These are phyloP conservation scores for Drosophila albomicans DNA, from an alignment of 1,140 invertebrate genomes.

Conservation along the genomic window DNA sequence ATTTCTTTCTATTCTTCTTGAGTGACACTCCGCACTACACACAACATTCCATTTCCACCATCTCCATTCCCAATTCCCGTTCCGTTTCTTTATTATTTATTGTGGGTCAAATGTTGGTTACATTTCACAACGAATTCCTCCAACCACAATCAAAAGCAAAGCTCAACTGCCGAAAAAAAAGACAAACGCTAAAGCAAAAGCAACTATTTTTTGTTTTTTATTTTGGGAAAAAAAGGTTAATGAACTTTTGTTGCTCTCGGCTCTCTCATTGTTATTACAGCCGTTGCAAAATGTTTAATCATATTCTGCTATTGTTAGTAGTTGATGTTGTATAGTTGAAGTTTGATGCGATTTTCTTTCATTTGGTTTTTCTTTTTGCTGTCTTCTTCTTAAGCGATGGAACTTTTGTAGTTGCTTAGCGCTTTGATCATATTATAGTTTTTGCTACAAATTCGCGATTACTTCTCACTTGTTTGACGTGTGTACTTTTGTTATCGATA, in stretches of 20 bases:
- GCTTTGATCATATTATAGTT: not conserved
- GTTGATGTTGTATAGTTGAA: conserved; percentile 7
- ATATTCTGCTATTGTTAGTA: conserved; percentile 36
- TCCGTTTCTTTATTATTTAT: conserved; percentile 45
- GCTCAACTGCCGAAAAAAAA: conserved; percentile 34
- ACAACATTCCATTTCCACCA: conserved; percentile 18
- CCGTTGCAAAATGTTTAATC: conserved; percentile 64
- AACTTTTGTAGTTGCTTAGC: not conserved
- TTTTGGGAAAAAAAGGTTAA: conserved; percentile 44
- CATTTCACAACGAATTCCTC: conserved; percentile 47
- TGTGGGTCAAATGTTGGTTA: conserved; percentile 69
- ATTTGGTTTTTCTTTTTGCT: not conserved
- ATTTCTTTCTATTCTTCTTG: conserved; percentile 42
- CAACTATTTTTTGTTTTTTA: conserved; percentile 29
- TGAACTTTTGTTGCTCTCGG: conserved; percentile 41
- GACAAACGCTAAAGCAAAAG: conserved; percentile 18
- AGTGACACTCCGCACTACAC: conserved; percentile 31
- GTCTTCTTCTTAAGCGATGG: not conserved
- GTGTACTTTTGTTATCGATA: conserved; percentile 35
- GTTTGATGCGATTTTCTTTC: not conserved
- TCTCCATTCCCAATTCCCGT: conserved; percentile 2
- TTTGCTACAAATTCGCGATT: not conserved
- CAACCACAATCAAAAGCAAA: conserved; percentile 45
- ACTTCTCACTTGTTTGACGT: not conserved
- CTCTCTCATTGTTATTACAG: conserved; percentile 40